Evolutionary conservation across 2,113 vertebrate species (phyloP), one percentile per base, ranked within the genome.

Genomic region (Jaculus jaculus): DNA sequence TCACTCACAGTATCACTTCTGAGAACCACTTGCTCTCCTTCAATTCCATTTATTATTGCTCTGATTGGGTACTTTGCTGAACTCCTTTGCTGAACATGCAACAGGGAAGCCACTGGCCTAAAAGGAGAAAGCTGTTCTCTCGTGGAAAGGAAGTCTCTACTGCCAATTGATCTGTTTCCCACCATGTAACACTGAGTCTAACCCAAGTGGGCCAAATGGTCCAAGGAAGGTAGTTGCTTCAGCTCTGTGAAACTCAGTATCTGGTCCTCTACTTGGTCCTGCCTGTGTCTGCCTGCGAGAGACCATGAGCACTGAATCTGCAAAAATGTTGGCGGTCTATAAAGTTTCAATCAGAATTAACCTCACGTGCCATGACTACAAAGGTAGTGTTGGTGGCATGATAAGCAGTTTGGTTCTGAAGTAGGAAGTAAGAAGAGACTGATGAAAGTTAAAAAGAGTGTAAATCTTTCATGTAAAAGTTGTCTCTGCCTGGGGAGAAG

Each of bases 341-440:
- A 80, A 37, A 26, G 61, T 32, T 34, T 60, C 84, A 87, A 5
- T 32, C 66, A 81, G 58, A 0, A 24, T n/a, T 28, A 37, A 18
- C 89, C 61, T 66, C 21, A 1, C 1, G 16, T 3, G 28, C 2
- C 74, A 13, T 18, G 5, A 60, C 73, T 65, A 79, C 69, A 37
- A 20, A 88, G 74, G 85, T 3, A 77, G 42, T 86, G n/a, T 13
- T 23, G 20, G 16, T 66, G 37, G 37, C 16, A 54, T 42, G 24
- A 30, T 26, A 15, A 69, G 5, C 24, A 61, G 21, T 0, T 90
- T 58, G 68, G 66, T 79, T 39, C 78, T 85, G 78, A 87, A 90
- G n/a, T 9, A n/a, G 69, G 85, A 51, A 85, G 34, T 78, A 42
- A 73, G 66, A 75, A 88, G 72, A 86, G 20, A 60, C 18, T 63